A percentile compares a stretch with the other conserved stretches of the same genome.
These are phyloP conservation scores for Psilanteris sp. DNA, from an alignment of 1,140 invertebrate species.

Conservation along the genomic window DNA sequence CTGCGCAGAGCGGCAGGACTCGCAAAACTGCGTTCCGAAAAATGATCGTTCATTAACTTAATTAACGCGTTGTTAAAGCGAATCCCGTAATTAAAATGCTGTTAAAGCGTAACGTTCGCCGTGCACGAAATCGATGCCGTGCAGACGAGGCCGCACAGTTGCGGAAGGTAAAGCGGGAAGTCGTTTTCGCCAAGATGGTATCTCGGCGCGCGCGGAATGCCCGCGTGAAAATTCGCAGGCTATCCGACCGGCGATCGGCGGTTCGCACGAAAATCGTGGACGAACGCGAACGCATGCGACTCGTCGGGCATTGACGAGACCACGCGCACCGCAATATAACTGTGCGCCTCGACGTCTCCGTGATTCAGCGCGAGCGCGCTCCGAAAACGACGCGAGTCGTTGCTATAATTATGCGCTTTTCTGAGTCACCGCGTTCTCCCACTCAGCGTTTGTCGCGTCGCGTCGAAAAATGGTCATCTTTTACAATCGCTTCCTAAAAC, in stretches of 20 bases:
- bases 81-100: slow-evolving; percentile 30
- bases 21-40: too few relatives aligned
- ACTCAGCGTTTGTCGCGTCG: slow-evolving; percentile 7
- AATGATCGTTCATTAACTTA: too few relatives aligned
- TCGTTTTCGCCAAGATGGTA: slow-evolving; percentile 42
- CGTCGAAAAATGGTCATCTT: slow-evolving; percentile 39
- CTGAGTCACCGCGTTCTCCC: slow-evolving; percentile 54
- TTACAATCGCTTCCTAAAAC: slow-evolving; percentile 23
- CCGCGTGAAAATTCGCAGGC: slow-evolving; percentile 38
- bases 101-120: slow-evolving; percentile 34
- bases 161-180: slow-evolving; percentile 31
- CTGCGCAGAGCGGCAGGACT: too few relatives aligned
- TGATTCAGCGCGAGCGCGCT: slow-evolving; percentile 22
- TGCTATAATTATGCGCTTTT: slow-evolving; percentile 65
- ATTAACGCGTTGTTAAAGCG: slow-evolving; percentile 25
- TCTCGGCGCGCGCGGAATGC: slow-evolving; percentile 24
- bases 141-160: slow-evolving; percentile 1
- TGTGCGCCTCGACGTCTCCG: slow-evolving; percentile 2
- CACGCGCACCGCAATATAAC: slow-evolving; percentile 23
- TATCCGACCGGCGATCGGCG: slow-evolving; percentile 26
- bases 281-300: not conserved
- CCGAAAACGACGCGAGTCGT: slow-evolving; percentile 18
- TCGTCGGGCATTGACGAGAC: slow-evolving; percentile 11
- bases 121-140: slow-evolving; percentile 9
- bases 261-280: slow-evolving; percentile 33